Evolutionary conservation across 2,888 invertebrate species (phyloP), one percentile per base, ranked within the genome.

Genomic region (Punctoribates punctum): DNA sequence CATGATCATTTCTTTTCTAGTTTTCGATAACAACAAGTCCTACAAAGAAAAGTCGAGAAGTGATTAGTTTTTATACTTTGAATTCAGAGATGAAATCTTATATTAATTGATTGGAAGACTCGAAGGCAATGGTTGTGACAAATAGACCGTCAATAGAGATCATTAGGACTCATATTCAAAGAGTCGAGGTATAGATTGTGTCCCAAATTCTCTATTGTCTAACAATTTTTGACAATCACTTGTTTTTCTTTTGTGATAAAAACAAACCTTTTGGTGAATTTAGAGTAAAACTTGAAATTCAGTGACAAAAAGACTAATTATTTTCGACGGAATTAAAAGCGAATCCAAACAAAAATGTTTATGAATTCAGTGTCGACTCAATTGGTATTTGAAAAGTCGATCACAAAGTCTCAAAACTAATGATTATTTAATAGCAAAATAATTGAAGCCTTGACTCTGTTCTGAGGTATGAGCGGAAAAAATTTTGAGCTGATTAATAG

Each of bases 21-120:
- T 11, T 54, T 54, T 54, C 25, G 54, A 54, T 54, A 5, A 20
- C 20, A 23, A 11, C 6, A 25, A 20, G 54, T 23, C 8, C 8
- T 23, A 2, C 54, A 11, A 54, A 54, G n/a, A n/a, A 54, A 8
- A 34, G 54, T 6, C 25, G 1, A 23, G 8, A 54, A 54, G 20
- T 54, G 25, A 54, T 54, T 54, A 54, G 20, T 54, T 54, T 54
- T 54, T 54, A 42, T 60, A 60, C 27, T 27, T 42, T 25, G 17
- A 17, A 67, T 20, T 67, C 42, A 38, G 20, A 20, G 17, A 67
- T 67, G 15, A 60, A 57, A 23, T 23, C n/a, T 57, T 29, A 67
- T 67, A 67, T 67, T 67, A 67, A 67, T 67, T 67, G 60, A 60
- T 60, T 60, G 60, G 20, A 11, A 42, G 38, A 38, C 42, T 67